Conservation (phyloP, 2,797 vertebrate genomes). For the Hirundo rustica region DNA sequence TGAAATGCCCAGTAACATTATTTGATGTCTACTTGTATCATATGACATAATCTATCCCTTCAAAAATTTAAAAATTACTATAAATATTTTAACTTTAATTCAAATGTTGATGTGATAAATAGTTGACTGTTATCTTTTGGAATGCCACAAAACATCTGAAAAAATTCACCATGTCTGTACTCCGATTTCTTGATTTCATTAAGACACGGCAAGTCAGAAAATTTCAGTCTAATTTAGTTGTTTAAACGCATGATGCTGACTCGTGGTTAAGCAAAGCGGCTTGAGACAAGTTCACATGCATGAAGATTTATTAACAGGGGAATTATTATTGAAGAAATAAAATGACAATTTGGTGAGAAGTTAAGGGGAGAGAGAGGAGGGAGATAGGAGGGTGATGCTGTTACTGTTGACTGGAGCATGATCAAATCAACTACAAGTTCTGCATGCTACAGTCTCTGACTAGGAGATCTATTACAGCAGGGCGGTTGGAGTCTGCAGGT, state of each 20-base stretch:
- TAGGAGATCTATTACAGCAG: not conserved
- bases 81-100: not conserved
- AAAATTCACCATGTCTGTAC: not conserved
- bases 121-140: not conserved
- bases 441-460: accelerated
- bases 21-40: not conserved
- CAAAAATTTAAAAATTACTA: not conserved
- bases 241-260: not conserved
- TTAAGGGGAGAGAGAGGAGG: no score
- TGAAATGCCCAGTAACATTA: not conserved
- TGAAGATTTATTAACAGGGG: not conserved
- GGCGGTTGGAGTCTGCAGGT: not conserved
- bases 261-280: not conserved
- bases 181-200: not conserved
- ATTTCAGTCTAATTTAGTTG: not conserved
- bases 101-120: not conserved
- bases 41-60: not conserved
- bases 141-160: not conserved
- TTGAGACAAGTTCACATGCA: not conserved
- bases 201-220: not conserved
- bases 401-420: not conserved
- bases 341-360: not conserved
- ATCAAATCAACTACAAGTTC: not conserved
- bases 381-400: not conserved
- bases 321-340: not conserved